Evolutionary conservation across 2,888 invertebrate species (phyloP).

Genomic region (Anodontia alba): DNA sequence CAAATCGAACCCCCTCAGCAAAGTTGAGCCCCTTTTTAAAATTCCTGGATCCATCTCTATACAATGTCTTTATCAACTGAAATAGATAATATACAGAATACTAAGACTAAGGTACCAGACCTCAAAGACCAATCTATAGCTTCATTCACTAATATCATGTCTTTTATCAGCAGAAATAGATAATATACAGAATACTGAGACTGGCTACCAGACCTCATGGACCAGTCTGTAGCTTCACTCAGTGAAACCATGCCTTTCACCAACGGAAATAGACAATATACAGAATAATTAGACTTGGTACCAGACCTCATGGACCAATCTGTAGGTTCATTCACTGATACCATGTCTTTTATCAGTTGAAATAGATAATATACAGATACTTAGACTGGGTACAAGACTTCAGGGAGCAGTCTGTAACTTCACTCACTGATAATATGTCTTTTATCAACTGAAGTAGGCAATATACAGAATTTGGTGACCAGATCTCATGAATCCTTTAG

Average conservation of each 20-base stretch:
- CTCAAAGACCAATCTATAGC: conserved; percentile 78
- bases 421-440: conserved; percentile 82
- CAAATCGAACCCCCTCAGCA: too few species aligned
- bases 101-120: conserved; percentile 70
- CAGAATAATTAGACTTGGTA: conserved; percentile 77
- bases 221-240: conserved; percentile 83
- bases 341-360: conserved; percentile 81
- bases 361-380: conserved; percentile 54
- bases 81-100: too few species aligned
- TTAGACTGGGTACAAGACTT: conserved; percentile 71
- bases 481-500: conserved; percentile 74
- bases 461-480: conserved; percentile 66
- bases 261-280: conserved; percentile 74
- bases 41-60: too few species aligned
- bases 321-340: conserved; percentile 82
- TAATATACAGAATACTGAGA: too few species aligned
- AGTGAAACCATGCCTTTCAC: conserved; percentile 81
- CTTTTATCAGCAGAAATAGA: conserved; percentile 76
- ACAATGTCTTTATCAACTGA: conserved; percentile 82
- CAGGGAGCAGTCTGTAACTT: conserved; percentile 80
- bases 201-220: conserved; percentile 65
- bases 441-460: conserved; percentile 75
- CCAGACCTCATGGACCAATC: conserved; percentile 75
- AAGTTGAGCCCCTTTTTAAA: too few species aligned
- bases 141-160: conserved; percentile 82